Evolutionary conservation across 2,113 vertebrate species (phyloP).

Genomic region (Callorhinus ursinus): DNA sequence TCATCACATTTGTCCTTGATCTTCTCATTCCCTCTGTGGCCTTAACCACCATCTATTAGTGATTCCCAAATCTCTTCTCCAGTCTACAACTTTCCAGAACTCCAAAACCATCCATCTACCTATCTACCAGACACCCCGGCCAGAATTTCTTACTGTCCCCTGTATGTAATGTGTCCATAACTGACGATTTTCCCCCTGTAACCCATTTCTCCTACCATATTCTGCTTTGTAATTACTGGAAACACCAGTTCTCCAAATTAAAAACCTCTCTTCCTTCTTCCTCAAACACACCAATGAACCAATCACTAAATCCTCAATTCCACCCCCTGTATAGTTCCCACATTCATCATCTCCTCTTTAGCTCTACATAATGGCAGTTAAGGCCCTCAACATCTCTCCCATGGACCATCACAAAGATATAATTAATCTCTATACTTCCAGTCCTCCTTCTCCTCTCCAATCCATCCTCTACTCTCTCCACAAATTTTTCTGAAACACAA

Average conservation of each 20-base stretch:
- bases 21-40: not conserved
- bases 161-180: not conserved
- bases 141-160: not conserved
- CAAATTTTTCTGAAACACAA: not conserved
- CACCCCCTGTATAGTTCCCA: not conserved
- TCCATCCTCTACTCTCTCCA: not conserved
- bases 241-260: not conserved
- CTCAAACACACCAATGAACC: not conserved
- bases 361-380: not conserved
- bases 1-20: not conserved
- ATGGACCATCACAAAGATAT: not conserved
- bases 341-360: not conserved
- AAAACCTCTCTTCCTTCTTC: not conserved
- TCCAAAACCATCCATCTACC: not conserved
- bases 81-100: not conserved
- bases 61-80: constrained; percentile 21
- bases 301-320: not conserved
- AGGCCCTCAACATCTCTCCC: not conserved
- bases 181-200: not conserved
- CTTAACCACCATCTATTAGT: not conserved
- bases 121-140: not conserved
- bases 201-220: not conserved
- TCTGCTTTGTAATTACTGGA: not conserved
- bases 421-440: not conserved
- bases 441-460: not conserved